phyloP scores from a whole-genome alignment of 2,888 invertebrate species.

The Allophyes oxyacanthae region DNA sequence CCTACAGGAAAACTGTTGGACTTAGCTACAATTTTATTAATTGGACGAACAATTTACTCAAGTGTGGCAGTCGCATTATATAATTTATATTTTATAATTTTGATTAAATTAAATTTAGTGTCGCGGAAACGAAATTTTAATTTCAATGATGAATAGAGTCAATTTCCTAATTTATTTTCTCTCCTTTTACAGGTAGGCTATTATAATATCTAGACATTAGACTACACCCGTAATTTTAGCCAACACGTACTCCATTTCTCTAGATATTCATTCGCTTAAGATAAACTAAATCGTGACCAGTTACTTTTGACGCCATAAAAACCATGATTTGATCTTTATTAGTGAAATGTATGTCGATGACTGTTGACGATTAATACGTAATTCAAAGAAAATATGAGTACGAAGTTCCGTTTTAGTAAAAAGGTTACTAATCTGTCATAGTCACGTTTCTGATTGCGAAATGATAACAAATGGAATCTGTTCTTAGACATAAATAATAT shows the following conservation, averaged over 20 bases:
- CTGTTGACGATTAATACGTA: constrained; percentile 51
- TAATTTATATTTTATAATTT: not conserved
- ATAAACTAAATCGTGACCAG: constrained; percentile 51
- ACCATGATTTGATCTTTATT: constrained; percentile 54
- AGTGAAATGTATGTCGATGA: constrained; percentile 53
- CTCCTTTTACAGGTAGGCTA: too few relatives aligned
- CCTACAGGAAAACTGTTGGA: too few relatives aligned
- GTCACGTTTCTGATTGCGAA: constrained; percentile 57
- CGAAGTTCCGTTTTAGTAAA: constrained; percentile 53
- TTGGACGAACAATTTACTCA: too few relatives aligned
- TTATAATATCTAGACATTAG: too few relatives aligned
- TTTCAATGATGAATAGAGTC: too few relatives aligned
- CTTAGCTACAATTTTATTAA: too few relatives aligned
- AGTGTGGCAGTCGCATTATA: too few relatives aligned
- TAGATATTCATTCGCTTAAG: constrained; percentile 41
- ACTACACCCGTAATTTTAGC: constrained; percentile 27
- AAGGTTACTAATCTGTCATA: constrained; percentile 45
- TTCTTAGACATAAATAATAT: constrained; percentile 29
- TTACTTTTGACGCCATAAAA: constrained; percentile 42
- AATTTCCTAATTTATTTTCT: too few relatives aligned
- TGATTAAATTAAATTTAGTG: not conserved
- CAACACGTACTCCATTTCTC: constrained; percentile 34
- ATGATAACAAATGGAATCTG: constrained; percentile 46
- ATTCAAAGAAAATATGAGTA: constrained; percentile 53
- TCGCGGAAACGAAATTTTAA: too few relatives aligned